Evolutionary conservation across 2,888 invertebrate species (phyloP), one percentile per base, ranked within the genome.

Genomic region (Lasioglossum morio): DNA sequence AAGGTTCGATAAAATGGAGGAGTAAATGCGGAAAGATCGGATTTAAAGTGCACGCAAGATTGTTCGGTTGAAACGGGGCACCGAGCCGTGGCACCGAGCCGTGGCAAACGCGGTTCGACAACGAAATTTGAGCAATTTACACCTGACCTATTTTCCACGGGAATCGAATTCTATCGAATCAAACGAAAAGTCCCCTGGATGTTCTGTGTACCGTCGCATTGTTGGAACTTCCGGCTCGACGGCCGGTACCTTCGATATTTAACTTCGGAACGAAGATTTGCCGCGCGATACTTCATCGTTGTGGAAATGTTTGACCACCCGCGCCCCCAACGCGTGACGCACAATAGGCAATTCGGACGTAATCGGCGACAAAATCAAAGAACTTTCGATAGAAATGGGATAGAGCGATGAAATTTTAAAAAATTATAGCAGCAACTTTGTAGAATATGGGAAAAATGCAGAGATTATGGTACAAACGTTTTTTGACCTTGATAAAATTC

Each of bases 211-310:
- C 69, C 69, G 69, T 53, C 12, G 27, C n/a, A n/a, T n/a, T n/a
- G n/a, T 34, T 5, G 27, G 53, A 53, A 53, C 37, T 73, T 53
- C 53, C 53, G 53, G 73, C 30, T 73, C 30, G 53, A 34, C 53
- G 34, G 27, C n/a, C 69, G 8, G 8, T 69, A 37, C 37, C 69
- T 8, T 5, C 69, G 37, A 69, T 37, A 37, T 69, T 34, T 69
- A 37, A 37, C 69, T 69, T 69, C 3, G 23, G 69, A 34, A 37
- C 37, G 37, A n/a, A 34, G 53, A 34, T 12, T 73, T 30, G 73
- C n/a, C 73, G 23, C 73, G 73, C 73, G 53, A 74, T 74, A n/a
- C 30, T 74, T 74, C 53, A 37, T 46, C 73, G 4, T 69, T 53
- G 73, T n/a, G 23, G 53, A 74, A 53, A 53, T 34, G 53, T 53